A percentile compares a stretch with the other conserved stretches of the same genome.
Conservation (phyloP, 1,140 invertebrate species). For the Penaeus chinensis region DNA sequence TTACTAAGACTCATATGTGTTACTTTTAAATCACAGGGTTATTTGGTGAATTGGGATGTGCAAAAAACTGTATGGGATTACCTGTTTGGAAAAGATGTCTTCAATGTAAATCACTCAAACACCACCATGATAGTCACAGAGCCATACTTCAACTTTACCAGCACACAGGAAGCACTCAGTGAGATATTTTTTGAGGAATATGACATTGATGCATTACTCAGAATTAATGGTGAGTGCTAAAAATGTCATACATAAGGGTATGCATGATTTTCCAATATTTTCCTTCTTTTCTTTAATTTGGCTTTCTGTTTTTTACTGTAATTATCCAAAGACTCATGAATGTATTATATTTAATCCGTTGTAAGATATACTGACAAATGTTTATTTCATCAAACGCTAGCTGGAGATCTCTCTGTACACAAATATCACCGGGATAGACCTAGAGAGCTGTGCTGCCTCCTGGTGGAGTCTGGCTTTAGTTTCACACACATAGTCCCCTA, state of each 20-base stretch:
- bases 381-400: constrained; percentile 67
- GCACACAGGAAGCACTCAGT: constrained; percentile 91
- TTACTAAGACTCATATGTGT: background rate
- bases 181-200: constrained; percentile 99
- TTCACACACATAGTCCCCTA: constrained; percentile 96
- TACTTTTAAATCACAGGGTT: constrained; percentile 75
- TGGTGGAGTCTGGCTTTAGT: constrained; percentile 95
- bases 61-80: constrained; percentile 98
- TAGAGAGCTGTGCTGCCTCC: constrained; percentile 79
- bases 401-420: constrained; percentile 71
- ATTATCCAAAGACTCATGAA: too few relatives aligned
- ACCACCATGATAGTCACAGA: constrained; percentile 89
- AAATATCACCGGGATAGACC: constrained; percentile 72
- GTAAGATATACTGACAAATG: background rate
- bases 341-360: too few relatives aligned
- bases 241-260: background rate
- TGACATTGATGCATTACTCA: constrained; percentile 85
- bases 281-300: too few relatives aligned
- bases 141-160: constrained; percentile 92
- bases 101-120: constrained; percentile 81
- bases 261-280: constrained; percentile 67
- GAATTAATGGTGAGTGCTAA: constrained; percentile 74
- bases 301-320: too few relatives aligned
- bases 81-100: constrained; percentile 89
- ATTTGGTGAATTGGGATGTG: constrained; percentile 94